A percentile compares a stretch with the other conserved stretches of the same genome.
These are phyloP conservation scores for Carpatolechia fugitivella DNA, from an alignment of 2,888 invertebrate genomes.

Conservation along the genomic window DNA sequence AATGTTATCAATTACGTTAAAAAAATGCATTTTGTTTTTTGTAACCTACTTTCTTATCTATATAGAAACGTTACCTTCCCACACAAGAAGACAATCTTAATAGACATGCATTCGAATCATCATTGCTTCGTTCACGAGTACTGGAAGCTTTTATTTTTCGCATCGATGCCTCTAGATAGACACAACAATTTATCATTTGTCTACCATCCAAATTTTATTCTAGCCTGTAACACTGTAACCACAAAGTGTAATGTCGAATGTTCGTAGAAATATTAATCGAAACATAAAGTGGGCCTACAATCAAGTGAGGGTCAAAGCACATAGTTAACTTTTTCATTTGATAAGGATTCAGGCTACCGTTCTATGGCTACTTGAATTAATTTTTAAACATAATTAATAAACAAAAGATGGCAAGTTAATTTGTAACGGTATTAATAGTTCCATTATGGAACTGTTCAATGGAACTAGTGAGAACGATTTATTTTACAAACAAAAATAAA, in stretches of 20 bases:
- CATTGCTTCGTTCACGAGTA: slow-evolving; percentile 40
- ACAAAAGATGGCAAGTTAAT: not conserved
- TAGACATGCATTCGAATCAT: not conserved
- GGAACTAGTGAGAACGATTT: too few species aligned
- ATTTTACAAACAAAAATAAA: too few species aligned
- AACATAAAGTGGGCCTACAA: not conserved
- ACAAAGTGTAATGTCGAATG: not conserved
- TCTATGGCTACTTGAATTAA: slow-evolving; percentile 23
- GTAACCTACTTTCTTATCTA: not conserved
- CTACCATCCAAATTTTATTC: not conserved
- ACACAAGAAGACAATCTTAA: not conserved
- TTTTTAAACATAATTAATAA: slow-evolving; percentile 1
- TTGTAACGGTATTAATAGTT: not conserved
- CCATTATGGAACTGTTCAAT: too few species aligned
- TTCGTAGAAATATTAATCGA: not conserved
- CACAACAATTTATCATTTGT: not conserved
- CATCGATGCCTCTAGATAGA: slow-evolving; percentile 43
- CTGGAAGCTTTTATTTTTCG: slow-evolving; percentile 51
- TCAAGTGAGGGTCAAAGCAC: slow-evolving; percentile 36
- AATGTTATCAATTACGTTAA: too few species aligned
- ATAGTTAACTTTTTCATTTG: slow-evolving; percentile 36
- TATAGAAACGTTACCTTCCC: slow-evolving; percentile 4
- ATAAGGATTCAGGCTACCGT: slow-evolving; percentile 38
- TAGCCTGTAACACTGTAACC: not conserved
- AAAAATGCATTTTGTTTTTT: too few species aligned